Percentiles rank a stretch among this genome's conserved stretches.
Evolutionary conservation across 2,888 invertebrate genomes (phyloP).

Genomic region (Lithophane leautieri): DNA sequence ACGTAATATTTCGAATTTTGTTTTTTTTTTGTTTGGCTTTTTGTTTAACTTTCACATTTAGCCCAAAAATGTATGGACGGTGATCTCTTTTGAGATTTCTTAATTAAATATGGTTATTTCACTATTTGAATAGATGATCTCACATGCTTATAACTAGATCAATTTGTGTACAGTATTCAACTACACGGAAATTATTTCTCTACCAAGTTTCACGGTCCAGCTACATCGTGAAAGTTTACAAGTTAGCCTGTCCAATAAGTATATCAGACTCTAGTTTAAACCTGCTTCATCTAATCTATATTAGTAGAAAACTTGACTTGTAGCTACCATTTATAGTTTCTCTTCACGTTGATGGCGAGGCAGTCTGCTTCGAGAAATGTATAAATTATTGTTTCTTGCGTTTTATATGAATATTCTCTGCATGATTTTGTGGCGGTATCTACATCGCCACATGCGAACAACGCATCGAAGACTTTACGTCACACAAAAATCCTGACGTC

Average conservation of each 20-base stretch:
- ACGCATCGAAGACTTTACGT: no score
- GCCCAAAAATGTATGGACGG: no score
- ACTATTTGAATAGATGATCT: constrained; percentile 11
- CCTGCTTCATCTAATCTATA: constrained; percentile 39
- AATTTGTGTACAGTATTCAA: constrained; percentile 18
- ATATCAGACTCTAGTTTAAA: constrained; percentile 28
- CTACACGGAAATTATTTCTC: constrained; percentile 11
- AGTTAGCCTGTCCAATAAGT: constrained; percentile 7
- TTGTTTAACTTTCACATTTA: no score
- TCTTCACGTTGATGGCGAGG: constrained; percentile 29
- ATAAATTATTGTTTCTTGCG: neutral
- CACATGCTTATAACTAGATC: neutral
- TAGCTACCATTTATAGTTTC: constrained; percentile 40
- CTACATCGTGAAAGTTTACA: constrained; percentile 55
- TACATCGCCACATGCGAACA: no score
- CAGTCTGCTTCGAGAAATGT: neutral
- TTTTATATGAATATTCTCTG: neutral
- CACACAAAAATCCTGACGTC: no score
- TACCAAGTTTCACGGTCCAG: constrained; percentile 37
- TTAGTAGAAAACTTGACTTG: constrained; percentile 48
- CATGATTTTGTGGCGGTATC: neutral
- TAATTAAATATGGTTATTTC: constrained; percentile 12
- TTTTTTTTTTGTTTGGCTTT: no score
- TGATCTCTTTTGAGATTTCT: constrained; percentile 8
- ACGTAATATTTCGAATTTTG: no score